Conservation (phyloP, 2,797 vertebrate species). For the Apogon hyalosoma region DNA sequence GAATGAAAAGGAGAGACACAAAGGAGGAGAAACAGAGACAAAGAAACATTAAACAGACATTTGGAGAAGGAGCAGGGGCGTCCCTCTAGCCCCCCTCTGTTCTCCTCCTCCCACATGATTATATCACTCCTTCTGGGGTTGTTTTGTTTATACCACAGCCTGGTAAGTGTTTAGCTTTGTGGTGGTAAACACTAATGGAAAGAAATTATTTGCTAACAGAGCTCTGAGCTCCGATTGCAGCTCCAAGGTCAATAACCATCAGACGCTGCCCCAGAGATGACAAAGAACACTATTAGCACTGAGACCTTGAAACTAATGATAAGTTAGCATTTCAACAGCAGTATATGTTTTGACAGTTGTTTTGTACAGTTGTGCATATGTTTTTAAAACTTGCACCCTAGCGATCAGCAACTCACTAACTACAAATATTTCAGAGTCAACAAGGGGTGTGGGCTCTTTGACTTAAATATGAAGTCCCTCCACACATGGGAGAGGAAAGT, state of each 20-base stretch:
- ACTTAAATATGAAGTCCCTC: slow-evolving; percentile 22
- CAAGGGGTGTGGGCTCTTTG: slow-evolving; percentile 43
- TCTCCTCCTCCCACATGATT: slow-evolving; percentile 9
- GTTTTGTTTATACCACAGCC: slow-evolving; percentile 58
- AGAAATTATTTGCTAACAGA: slow-evolving; percentile 50
- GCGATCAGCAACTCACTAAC: slow-evolving; percentile 55
- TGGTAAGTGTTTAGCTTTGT: slow-evolving; percentile 59
- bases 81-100: background rate
- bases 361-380: slow-evolving; percentile 56
- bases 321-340: slow-evolving; percentile 59
- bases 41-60: slow-evolving; percentile 52
- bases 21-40: slow-evolving; percentile 23
- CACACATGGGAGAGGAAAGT: slow-evolving; percentile 33
- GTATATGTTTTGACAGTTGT: slow-evolving; percentile 77
- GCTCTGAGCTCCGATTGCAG: slow-evolving; percentile 36
- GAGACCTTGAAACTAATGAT: slow-evolving; percentile 44
- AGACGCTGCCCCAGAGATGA: slow-evolving; percentile 54
- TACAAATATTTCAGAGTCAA: slow-evolving; percentile 55
- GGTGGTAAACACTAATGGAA: slow-evolving; percentile 50
- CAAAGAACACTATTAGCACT: slow-evolving; percentile 50
- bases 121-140: slow-evolving; percentile 38
- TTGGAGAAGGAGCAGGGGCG: slow-evolving; percentile 31
- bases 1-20: slow-evolving; percentile 40
- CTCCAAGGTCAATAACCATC: slow-evolving; percentile 59
- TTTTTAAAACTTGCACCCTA: slow-evolving; percentile 33